Evolutionary conservation across 2,797 vertebrate species (phyloP).

Genomic region (Borostomias antarcticus): DNA sequence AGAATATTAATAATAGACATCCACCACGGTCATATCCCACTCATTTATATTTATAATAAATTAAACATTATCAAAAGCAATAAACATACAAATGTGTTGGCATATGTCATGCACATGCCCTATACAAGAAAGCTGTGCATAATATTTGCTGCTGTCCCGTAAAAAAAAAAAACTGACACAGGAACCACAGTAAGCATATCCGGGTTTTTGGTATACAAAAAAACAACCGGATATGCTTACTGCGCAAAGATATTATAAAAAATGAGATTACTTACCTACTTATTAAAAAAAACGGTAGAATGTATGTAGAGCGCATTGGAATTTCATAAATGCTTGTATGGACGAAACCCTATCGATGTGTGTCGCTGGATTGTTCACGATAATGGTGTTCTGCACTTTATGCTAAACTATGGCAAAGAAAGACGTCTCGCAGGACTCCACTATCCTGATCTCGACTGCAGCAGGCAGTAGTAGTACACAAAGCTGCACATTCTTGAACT

Average conservation of each 20-base stretch:
- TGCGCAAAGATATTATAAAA: constrained; percentile 47
- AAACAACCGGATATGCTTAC: no score
- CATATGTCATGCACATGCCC: neutral
- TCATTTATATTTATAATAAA: neutral
- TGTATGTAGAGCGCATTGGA: no score
- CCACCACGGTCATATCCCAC: no score
- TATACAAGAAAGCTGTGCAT: no score
- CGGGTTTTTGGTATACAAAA: constrained; percentile 32
- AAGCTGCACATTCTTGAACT: neutral
- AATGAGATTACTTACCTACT: neutral
- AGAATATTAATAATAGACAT: no score
- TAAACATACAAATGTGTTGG: neutral
- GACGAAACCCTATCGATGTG: no score
- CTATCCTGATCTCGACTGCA: neutral
- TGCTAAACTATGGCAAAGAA: neutral
- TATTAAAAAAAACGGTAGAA: no score
- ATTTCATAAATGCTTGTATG: no score
- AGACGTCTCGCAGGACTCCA: neutral
- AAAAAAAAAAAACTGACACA: constrained; percentile 26
- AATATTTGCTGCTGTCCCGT: neutral
- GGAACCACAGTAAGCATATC: constrained; percentile 63
- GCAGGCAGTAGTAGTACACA: neutral
- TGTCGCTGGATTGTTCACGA: no score
- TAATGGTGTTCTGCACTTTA: no score
- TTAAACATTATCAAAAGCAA: neutral